phyloP scores from a whole-genome alignment of 2,113 vertebrate genomes.

The Cairina moschata region DNA sequence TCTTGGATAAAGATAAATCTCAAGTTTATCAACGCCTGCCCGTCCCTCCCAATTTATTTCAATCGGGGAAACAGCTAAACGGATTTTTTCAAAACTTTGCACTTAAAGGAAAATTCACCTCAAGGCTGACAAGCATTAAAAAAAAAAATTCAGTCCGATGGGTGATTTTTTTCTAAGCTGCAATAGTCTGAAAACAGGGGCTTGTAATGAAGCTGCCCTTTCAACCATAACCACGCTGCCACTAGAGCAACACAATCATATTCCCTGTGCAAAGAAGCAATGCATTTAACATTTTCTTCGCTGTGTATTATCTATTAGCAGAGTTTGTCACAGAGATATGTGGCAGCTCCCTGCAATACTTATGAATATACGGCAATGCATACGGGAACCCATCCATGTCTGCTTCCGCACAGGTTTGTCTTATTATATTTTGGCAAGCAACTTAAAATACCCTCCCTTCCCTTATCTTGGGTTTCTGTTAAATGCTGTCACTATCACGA shows the following conservation, averaged over 20 bases:
- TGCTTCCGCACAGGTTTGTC: neutral
- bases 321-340: conserved; percentile 43
- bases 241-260: conserved; percentile 45
- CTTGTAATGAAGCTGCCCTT: conserved; percentile 57
- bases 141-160: neutral
- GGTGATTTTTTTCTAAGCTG: neutral
- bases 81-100: conserved; percentile 20
- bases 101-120: conserved; percentile 45
- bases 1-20: neutral
- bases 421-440: neutral
- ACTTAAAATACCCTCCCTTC: neutral
- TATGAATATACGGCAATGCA: neutral
- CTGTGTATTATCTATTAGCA: conserved; percentile 42
- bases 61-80: neutral
- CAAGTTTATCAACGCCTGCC: neutral
- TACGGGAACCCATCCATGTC: neutral
- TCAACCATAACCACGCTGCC: conserved; percentile 53
- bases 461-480: conserved; percentile 9
- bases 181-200: conserved; percentile 53
- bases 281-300: conserved; percentile 46
- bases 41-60: neutral
- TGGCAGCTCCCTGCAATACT: neutral
- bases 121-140: conserved; percentile 25
- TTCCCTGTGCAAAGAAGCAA: conserved; percentile 45
- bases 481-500: conserved; percentile 13